Evolutionary conservation across 2,797 vertebrate genomes (phyloP).

Genomic region (Caiman crocodilus): DNA sequence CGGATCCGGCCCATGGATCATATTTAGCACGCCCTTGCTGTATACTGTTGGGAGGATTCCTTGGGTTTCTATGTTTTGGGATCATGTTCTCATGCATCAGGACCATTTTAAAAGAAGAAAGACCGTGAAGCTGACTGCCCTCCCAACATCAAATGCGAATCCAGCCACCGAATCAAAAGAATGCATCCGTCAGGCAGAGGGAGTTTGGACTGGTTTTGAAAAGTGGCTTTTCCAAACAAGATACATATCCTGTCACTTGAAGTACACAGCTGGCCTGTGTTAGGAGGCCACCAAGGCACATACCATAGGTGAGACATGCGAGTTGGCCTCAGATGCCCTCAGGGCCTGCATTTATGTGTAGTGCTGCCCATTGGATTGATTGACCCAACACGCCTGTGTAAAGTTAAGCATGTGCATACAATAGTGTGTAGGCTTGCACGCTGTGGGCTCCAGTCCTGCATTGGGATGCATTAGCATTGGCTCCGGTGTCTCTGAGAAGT

Average conservation of each 20-base stretch:
- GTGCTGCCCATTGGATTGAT: background rate
- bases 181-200: conserved; percentile 2
- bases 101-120: conserved; percentile 20
- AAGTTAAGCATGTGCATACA: background rate
- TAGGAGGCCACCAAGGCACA: background rate
- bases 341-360: background rate
- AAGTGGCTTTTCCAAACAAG: conserved; percentile 38
- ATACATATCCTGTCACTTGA: background rate
- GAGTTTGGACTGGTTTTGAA: conserved; percentile 9
- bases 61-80: background rate
- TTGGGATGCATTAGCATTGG: background rate
- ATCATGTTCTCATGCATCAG: conserved; percentile 5
- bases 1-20: too few species aligned
- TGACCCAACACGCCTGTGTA: background rate
- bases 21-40: background rate
- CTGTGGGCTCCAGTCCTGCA: rapidly evolving
- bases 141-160: conserved; percentile 20
- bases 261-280: background rate
- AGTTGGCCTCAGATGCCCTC: background rate
- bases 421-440: background rate
- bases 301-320: background rate
- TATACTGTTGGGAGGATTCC: background rate
- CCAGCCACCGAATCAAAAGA: background rate
- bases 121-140: background rate
- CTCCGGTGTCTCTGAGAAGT: background rate